phyloP scores from a whole-genome alignment of 2,797 vertebrate species.

The Brotula barbata region DNA sequence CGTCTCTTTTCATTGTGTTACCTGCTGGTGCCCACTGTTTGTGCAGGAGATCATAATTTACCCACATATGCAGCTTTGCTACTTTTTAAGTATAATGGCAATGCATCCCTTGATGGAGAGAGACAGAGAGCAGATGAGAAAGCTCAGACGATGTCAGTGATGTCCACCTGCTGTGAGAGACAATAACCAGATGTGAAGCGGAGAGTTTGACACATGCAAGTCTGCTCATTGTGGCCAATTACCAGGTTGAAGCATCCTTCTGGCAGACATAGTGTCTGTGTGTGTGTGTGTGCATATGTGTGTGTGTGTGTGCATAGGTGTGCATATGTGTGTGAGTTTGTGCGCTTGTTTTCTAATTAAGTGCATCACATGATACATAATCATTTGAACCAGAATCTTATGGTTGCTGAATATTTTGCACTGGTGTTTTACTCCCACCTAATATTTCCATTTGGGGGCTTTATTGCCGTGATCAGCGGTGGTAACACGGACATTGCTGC shows the following conservation, averaged over 20 bases:
- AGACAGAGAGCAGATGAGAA: conserved; percentile 50
- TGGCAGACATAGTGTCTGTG: conserved; percentile 38
- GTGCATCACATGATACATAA: conserved; percentile 11
- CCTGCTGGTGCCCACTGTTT: neutral
- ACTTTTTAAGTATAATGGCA: conserved; percentile 25
- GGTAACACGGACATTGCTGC: too few species aligned
- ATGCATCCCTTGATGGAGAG: conserved; percentile 21
- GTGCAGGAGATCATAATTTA: conserved; percentile 4
- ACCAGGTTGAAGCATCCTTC: conserved; percentile 64
- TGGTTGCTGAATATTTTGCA: neutral
- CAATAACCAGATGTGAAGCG: conserved; percentile 69
- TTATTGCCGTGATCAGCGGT: conserved; percentile 4
- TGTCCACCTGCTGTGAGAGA: conserved; percentile 68
- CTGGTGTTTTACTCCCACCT: conserved; percentile 12
- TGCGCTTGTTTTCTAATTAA: conserved; percentile 35
- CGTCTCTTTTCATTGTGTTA: conserved; percentile 7
- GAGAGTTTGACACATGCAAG: conserved; percentile 65
- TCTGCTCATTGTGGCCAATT: conserved; percentile 70
- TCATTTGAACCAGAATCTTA: conserved; percentile 29
- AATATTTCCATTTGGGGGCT: conserved; percentile 9
- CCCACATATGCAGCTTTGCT: conserved; percentile 10
- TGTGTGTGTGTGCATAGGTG: neutral
- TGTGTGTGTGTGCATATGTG: conserved; percentile 7
- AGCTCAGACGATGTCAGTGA: conserved; percentile 44
- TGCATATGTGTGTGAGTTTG: neutral